These are phyloP conservation scores for Pteruthius melanotis DNA, from an alignment of 2,113 vertebrate genomes.

Conservation along the genomic window DNA sequence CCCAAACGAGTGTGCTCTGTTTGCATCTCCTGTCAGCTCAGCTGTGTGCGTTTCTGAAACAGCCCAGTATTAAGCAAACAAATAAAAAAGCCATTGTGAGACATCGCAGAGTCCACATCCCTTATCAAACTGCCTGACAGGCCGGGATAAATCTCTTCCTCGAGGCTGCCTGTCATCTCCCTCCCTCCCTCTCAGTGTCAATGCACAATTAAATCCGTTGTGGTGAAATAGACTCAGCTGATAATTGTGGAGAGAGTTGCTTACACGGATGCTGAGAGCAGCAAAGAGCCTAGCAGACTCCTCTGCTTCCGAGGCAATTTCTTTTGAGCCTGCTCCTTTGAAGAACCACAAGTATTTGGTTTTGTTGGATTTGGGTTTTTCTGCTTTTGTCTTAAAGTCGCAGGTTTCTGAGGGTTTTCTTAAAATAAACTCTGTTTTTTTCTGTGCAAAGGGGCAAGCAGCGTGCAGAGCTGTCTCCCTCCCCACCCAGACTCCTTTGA, in stretches of 20 bases:
- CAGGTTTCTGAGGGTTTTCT: not conserved
- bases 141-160: slow-evolving; percentile 35
- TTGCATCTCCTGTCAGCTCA: slow-evolving; percentile 56
- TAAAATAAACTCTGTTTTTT: not conserved
- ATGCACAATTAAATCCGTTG: slow-evolving; percentile 43
- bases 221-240: not conserved
- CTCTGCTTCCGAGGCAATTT: not conserved
- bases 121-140: slow-evolving; percentile 64
- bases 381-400: not conserved
- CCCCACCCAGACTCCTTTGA: not conserved
- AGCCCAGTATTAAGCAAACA: slow-evolving; percentile 65
- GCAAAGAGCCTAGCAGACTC: not conserved
- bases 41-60: slow-evolving; percentile 52
- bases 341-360: not conserved
- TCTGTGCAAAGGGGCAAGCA: not conserved
- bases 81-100: slow-evolving; percentile 75
- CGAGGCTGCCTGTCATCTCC: not conserved
- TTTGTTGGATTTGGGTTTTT: not conserved
- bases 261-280: not conserved
- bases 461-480: not conserved
- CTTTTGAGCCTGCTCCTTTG: not conserved
- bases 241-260: slow-evolving; percentile 4
- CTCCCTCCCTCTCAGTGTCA: not conserved
- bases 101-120: slow-evolving; percentile 33
- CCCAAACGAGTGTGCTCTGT: slow-evolving; percentile 57